A percentile compares a stretch with the other conserved stretches of the same genome.
phyloP scores from a whole-genome alignment of 2,888 invertebrate genomes.

The Taphrorychus bicolor region DNA sequence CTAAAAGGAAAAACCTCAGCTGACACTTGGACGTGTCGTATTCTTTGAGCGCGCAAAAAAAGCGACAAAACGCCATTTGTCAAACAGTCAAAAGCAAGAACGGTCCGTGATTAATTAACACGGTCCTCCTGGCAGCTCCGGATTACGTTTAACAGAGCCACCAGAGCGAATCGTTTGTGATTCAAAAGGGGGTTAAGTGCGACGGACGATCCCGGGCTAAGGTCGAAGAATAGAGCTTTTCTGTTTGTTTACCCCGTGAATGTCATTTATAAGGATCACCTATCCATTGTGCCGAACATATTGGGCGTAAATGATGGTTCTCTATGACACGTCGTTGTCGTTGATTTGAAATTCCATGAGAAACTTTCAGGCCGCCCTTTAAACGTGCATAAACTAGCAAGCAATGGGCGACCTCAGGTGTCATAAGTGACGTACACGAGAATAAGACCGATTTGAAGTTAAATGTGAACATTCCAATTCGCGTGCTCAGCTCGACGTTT shows the following conservation, averaged over 20 bases:
- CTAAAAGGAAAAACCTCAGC: too few relatives aligned
- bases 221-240: constrained; percentile 16
- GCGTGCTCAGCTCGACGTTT: background rate
- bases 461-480: background rate
- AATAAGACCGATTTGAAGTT: constrained; percentile 15
- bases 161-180: constrained; percentile 28
- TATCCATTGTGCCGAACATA: constrained; percentile 32
- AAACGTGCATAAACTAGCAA: background rate
- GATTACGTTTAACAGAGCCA: constrained; percentile 40
- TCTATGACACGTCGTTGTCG: constrained; percentile 21
- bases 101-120: constrained; percentile 33
- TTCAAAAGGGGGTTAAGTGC: constrained; percentile 35
- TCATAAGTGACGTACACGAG: constrained; percentile 3
- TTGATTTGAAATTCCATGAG: constrained; percentile 10
- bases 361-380: background rate
- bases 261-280: constrained; percentile 41
- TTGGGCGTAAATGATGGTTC: constrained; percentile 38
- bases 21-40: too few relatives aligned
- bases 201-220: constrained; percentile 28
- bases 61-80: constrained; percentile 29
- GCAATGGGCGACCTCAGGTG: background rate
- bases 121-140: constrained; percentile 25
- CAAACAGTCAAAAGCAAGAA: constrained; percentile 10
- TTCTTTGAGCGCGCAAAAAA: background rate
- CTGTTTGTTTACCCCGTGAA: constrained; percentile 34